A percentile compares a stretch with the other conserved stretches of the same genome.
Conservation (phyloP, 2,888 invertebrate species). For the Aproaerema taeniolella region DNA sequence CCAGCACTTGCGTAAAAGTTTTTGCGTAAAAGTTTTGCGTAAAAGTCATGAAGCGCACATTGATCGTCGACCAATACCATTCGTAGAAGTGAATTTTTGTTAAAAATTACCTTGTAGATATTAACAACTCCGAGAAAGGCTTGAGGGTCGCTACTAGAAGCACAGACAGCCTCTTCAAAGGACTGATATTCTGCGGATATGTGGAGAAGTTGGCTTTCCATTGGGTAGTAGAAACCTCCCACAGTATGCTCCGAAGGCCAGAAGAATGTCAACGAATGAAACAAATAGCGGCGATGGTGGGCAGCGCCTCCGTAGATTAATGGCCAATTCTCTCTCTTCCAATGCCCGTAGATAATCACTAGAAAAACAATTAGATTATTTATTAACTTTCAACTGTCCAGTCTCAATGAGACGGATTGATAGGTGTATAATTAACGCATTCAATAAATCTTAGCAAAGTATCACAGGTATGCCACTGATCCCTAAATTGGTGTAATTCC, state of each 20-base stretch:
- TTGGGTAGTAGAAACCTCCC: conserved; percentile 39
- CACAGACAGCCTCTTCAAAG: conserved; percentile 34
- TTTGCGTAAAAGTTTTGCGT: too few species aligned
- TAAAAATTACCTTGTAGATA: conserved; percentile 51
- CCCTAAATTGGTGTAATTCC: too few species aligned
- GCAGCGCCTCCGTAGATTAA: conserved; percentile 51
- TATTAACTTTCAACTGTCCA: too few species aligned
- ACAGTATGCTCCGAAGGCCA: conserved; percentile 57
- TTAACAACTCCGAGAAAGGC: conserved; percentile 48
- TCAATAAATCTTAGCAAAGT: too few species aligned
- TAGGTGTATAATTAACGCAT: too few species aligned
- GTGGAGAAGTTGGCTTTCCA: conserved; percentile 50
- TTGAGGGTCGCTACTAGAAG: conserved; percentile 38
- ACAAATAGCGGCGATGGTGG: conserved; percentile 50
- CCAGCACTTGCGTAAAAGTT: too few species aligned
- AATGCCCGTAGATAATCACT: conserved; percentile 44
- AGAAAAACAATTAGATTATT: too few species aligned
- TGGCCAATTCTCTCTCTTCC: conserved; percentile 36
- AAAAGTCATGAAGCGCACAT: too few species aligned
- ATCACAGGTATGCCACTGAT: too few species aligned
- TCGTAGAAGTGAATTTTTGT: too few species aligned
- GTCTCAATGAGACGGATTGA: too few species aligned
- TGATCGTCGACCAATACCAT: too few species aligned
- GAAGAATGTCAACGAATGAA: conserved; percentile 46
- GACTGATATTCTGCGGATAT: conserved; percentile 47